Percentiles rank a stretch among this genome's conserved stretches.
Conservation (phyloP, 2,888 invertebrate genomes). For the Zygothrica quintamaculata region DNA sequence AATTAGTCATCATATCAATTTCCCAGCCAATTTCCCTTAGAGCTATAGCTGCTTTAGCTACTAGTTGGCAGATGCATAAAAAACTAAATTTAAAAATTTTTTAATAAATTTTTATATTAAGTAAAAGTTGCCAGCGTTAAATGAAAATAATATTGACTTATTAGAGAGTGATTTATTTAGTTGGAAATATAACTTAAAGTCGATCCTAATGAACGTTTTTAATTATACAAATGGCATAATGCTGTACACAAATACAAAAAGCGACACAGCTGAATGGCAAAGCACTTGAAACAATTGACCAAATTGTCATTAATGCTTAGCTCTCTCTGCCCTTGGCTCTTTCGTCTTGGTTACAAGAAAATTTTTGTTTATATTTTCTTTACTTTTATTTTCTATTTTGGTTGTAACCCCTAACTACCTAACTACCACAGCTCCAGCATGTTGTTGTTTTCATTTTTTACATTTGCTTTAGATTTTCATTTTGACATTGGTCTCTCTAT, state of each 20-base stretch:
- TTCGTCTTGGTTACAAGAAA: constrained; percentile 46
- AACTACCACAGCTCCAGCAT: constrained; percentile 5
- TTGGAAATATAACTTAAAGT: not conserved
- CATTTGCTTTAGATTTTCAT: constrained; percentile 54
- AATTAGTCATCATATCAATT: constrained; percentile 59
- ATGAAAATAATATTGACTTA: too few relatives aligned
- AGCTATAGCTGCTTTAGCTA: too few relatives aligned
- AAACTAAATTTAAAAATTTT: too few relatives aligned
- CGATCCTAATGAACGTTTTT: too few relatives aligned
- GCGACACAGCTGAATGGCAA: too few relatives aligned
- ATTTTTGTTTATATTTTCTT: constrained; percentile 60
- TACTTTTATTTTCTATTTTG: constrained; percentile 25
- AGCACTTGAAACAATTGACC: constrained; percentile 47
- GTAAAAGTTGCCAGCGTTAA: too few relatives aligned
- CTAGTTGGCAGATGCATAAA: too few relatives aligned
- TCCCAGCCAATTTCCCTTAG: constrained; percentile 14
- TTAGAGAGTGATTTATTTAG: too few relatives aligned
- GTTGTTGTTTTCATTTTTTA: constrained; percentile 46
- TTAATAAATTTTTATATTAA: too few relatives aligned
- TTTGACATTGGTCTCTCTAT: constrained; percentile 48
- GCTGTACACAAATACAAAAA: not conserved
- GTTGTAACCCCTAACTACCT: not conserved
- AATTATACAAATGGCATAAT: constrained; percentile 70
- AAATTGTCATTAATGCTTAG: constrained; percentile 21
- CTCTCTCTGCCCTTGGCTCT: constrained; percentile 17